Evolutionary conservation across 2,888 invertebrate species (phyloP).

Genomic region (Diarsia rubi): DNA sequence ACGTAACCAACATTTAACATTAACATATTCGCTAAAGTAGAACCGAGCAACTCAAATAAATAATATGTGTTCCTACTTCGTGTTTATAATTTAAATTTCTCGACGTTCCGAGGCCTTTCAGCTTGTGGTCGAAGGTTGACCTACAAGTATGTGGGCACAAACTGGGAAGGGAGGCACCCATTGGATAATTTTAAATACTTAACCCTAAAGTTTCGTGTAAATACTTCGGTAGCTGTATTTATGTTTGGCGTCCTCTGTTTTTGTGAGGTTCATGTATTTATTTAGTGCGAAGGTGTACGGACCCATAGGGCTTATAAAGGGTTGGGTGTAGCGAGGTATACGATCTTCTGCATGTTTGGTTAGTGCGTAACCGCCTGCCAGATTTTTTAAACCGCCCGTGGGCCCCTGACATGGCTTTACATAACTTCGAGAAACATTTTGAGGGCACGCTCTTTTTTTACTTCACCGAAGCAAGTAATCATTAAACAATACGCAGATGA

Average conservation of each 20-base stretch:
- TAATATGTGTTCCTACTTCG: conserved; percentile 24
- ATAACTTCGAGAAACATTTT: no score
- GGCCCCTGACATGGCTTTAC: no score
- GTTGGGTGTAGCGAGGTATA: neutral
- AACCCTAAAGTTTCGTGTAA: conserved; percentile 45
- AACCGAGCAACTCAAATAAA: conserved; percentile 34
- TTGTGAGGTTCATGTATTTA: conserved; percentile 3
- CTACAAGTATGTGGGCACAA: conserved; percentile 38
- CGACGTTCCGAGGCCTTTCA: conserved; percentile 33
- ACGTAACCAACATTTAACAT: conserved; percentile 24
- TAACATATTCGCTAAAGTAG: conserved; percentile 25
- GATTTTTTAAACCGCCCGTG: no score
- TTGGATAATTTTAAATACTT: conserved; percentile 40
- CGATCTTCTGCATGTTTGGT: no score
- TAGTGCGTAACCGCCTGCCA: no score
- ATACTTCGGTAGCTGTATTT: conserved; percentile 36
- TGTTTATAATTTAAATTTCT: conserved; percentile 49
- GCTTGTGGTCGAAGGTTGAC: conserved; percentile 51
- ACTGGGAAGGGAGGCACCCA: conserved; percentile 28
- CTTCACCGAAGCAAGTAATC: no score
- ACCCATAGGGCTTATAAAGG: neutral
- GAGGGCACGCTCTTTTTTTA: no score
- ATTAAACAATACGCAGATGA: no score
- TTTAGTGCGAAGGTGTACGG: neutral
- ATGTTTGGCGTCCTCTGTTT: conserved; percentile 17